Conservation (phyloP, 2,113 vertebrate species). For the Odontophorus gujanensis region DNA sequence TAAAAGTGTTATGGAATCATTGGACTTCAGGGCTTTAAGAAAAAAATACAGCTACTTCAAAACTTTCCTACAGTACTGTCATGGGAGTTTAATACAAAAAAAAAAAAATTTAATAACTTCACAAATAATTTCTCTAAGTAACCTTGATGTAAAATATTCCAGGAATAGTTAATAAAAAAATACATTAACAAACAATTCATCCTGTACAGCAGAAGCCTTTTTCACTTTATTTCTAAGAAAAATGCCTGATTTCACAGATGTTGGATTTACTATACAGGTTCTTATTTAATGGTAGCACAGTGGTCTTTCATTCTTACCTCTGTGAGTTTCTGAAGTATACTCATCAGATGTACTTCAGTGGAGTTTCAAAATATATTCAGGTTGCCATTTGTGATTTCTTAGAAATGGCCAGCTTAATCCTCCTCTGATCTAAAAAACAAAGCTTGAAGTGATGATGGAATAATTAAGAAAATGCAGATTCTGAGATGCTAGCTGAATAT, state of each 20-base stretch:
- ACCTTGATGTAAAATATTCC: background rate
- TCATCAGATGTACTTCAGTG: background rate
- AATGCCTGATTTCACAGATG: background rate
- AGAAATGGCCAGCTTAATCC: background rate
- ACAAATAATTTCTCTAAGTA: background rate
- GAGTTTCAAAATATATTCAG: background rate
- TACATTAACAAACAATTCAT: background rate
- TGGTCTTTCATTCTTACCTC: background rate
- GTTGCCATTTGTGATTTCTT: background rate
- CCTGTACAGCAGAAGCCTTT: background rate
- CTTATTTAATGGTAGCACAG: background rate
- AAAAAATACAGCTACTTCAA: background rate
- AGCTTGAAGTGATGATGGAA: background rate
- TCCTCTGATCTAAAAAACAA: background rate
- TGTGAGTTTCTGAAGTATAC: background rate
- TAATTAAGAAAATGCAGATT: background rate
- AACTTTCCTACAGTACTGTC: background rate
- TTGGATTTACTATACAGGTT: background rate
- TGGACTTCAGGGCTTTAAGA: background rate
- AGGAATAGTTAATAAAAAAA: background rate
- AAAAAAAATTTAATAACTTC: background rate
- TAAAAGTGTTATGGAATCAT: background rate
- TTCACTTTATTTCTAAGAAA: background rate
- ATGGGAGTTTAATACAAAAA: background rate
- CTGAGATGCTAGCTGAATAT: background rate